These are phyloP conservation scores for Myrmecophaga tridactyla DNA, from an alignment of 2,113 vertebrate species.

Conservation along the genomic window DNA sequence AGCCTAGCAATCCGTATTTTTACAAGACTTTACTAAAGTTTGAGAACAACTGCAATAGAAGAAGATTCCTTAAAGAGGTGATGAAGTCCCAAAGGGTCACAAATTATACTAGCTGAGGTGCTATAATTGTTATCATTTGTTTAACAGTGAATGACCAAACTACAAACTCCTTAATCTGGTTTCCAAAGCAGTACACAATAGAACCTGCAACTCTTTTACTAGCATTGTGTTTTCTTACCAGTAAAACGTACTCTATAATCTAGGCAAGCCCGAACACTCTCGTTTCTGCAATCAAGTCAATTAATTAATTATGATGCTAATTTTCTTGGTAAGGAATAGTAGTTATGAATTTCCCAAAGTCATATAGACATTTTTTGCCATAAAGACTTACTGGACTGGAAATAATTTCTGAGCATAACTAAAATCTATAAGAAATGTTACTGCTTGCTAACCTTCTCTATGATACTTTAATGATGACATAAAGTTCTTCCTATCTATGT, in stretches of 20 bases:
- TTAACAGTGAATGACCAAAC: background rate
- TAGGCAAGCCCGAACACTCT: background rate
- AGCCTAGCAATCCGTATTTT: background rate
- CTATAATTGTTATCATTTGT: too few species aligned
- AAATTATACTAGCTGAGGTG: background rate
- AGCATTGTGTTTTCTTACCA: rapidly evolving
- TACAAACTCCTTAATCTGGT: background rate
- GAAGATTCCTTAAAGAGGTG: background rate
- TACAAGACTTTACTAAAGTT: too few species aligned
- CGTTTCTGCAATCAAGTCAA: background rate
- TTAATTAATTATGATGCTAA: background rate
- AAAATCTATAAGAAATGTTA: background rate
- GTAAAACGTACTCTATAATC: rapidly evolving
- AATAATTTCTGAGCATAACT: background rate
- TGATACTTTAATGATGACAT: rapidly evolving
- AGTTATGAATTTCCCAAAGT: background rate
- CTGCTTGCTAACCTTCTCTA: background rate
- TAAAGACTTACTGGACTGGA: background rate
- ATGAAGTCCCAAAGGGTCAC: background rate
- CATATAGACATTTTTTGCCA: rapidly evolving
- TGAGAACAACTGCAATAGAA: background rate
- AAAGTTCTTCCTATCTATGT: background rate
- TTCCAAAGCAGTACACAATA: too few species aligned
- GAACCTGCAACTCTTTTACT: background rate
- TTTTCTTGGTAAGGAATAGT: background rate